phyloP scores from a whole-genome alignment of 1,140 invertebrate species.

The Drosophila nannoptera region DNA sequence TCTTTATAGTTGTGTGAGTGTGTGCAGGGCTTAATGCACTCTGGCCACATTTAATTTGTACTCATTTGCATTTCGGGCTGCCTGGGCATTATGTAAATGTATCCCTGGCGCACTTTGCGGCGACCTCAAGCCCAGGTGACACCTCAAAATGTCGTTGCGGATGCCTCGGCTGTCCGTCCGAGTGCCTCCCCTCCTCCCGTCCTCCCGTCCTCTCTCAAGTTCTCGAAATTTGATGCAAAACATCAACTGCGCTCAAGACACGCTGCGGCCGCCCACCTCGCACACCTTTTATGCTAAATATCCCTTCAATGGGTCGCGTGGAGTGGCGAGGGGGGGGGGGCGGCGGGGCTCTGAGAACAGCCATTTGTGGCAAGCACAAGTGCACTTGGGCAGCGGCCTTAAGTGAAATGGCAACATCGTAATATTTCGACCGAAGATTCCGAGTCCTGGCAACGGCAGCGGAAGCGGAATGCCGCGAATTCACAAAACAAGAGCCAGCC shows the following conservation, averaged over 20 bases:
- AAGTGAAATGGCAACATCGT: constrained; percentile 72
- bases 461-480: constrained; percentile 40
- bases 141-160: constrained; percentile 52
- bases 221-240: constrained; percentile 68
- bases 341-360: constrained; percentile 38
- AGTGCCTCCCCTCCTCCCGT: no score
- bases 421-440: constrained; percentile 40
- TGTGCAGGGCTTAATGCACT: constrained; percentile 29
- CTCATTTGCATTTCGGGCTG: constrained; percentile 49
- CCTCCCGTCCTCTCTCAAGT: background rate
- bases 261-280: constrained; percentile 27
- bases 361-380: constrained; percentile 65
- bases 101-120: constrained; percentile 65
- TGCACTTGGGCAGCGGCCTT: constrained; percentile 71
- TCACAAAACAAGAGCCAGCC: constrained; percentile 55
- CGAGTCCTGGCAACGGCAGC: constrained; percentile 17
- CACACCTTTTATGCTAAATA: constrained; percentile 76
- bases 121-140: constrained; percentile 54
- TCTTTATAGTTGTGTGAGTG: background rate
- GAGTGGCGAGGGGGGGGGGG: background rate
- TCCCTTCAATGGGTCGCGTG: background rate
- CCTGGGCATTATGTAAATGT: constrained; percentile 69
- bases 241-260: constrained; percentile 58
- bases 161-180: constrained; percentile 1
- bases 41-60: constrained; percentile 56